phyloP scores from a whole-genome alignment of 1,140 invertebrate genomes.

The Papilio dardanus region DNA sequence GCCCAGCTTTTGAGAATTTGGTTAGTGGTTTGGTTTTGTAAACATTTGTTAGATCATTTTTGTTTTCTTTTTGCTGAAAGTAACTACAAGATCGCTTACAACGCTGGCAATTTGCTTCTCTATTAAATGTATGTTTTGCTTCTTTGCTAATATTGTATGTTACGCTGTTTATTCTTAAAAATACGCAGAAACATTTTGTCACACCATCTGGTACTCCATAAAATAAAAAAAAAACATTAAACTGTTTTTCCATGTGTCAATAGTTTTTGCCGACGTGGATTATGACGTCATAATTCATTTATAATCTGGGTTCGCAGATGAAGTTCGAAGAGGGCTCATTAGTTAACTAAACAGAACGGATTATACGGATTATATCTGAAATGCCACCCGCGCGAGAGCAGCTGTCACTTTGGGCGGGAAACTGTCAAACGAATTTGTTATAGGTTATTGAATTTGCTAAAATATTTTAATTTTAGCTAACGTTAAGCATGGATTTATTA shows the following conservation, averaged over 20 bases:
- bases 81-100: neutral
- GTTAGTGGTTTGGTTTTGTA: neutral
- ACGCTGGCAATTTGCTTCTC: neutral
- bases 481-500: constrained; percentile 23
- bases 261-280: constrained; percentile 45
- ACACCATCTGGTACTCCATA: constrained; percentile 38
- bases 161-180: neutral
- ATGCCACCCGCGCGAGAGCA: constrained; percentile 57
- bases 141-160: neutral
- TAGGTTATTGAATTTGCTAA: constrained; percentile 29
- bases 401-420: constrained; percentile 53
- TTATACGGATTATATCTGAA: constrained; percentile 53
- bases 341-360: constrained; percentile 61
- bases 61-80: too few relatives aligned
- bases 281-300: constrained; percentile 45
- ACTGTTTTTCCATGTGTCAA: constrained; percentile 42
- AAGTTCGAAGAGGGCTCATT: constrained; percentile 48
- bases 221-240: constrained; percentile 35
- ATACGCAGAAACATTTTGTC: neutral
- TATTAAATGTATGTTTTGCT: too few relatives aligned
- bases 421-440: constrained; percentile 36
- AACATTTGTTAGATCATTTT: too few relatives aligned
- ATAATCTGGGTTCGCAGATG: constrained; percentile 40
- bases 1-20: constrained; percentile 25
- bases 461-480: constrained; percentile 40